Evolutionary conservation across 1,140 invertebrate species (phyloP).

Genomic region (Neodiprion virginianus): DNA sequence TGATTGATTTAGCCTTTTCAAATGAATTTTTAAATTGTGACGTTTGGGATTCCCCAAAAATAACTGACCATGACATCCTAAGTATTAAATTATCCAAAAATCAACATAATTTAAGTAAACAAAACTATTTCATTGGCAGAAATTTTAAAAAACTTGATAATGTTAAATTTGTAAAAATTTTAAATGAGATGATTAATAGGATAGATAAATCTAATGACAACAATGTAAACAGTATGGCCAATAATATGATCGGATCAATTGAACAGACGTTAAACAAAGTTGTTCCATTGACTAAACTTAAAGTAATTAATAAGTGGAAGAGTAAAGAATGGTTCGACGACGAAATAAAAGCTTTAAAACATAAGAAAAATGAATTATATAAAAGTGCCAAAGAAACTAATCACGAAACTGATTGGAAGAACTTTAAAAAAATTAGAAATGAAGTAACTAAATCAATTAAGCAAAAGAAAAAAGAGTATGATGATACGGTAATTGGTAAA

Average conservation of each 20-base stretch:
- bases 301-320: slow-evolving; percentile 22
- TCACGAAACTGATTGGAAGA: slow-evolving; percentile 15
- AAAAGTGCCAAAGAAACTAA: slow-evolving; percentile 18
- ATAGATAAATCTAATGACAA: slow-evolving; percentile 18
- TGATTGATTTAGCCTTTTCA: slow-evolving; percentile 7
- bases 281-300: slow-evolving; percentile 15
- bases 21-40: not conserved
- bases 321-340: slow-evolving; percentile 21
- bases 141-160: slow-evolving; percentile 10
- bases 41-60: slow-evolving; percentile 4
- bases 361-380: slow-evolving; percentile 20
- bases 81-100: not conserved
- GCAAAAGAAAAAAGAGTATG: slow-evolving; percentile 21
- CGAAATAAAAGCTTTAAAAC: slow-evolving; percentile 13
- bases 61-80: not conserved
- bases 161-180: slow-evolving; percentile 24
- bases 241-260: slow-evolving; percentile 21
- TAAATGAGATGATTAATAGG: slow-evolving; percentile 15
- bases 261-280: slow-evolving; percentile 20
- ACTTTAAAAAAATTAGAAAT: slow-evolving; percentile 23
- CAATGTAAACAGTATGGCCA: slow-evolving; percentile 15
- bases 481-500: slow-evolving; percentile 13
- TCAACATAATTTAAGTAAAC: slow-evolving; percentile 2
- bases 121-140: slow-evolving; percentile 7
- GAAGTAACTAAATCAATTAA: slow-evolving; percentile 14